phyloP scores from a whole-genome alignment of 2,888 invertebrate genomes.

The Neoitamus cyanurus region DNA sequence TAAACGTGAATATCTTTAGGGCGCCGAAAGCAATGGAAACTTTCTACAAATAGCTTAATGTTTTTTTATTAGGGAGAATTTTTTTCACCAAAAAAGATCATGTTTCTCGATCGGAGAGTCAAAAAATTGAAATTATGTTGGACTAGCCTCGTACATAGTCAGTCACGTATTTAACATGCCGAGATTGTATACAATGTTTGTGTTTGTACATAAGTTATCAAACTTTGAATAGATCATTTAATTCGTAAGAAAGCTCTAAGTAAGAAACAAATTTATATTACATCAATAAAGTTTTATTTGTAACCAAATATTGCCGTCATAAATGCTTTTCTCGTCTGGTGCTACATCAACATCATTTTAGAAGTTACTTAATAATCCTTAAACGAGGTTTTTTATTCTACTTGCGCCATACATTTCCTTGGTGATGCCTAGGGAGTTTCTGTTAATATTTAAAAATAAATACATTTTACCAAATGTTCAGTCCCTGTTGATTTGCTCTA shows the following conservation, averaged over 20 bases:
- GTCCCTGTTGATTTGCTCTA: not conserved
- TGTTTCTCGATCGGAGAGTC: not conserved
- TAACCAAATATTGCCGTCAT: not conserved
- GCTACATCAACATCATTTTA: not conserved
- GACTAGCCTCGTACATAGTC: not conserved
- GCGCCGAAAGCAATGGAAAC: conserved; percentile 3
- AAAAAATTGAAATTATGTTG: not conserved
- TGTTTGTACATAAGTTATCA: conserved; percentile 27
- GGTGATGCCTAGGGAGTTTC: not conserved
- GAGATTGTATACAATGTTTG: not conserved
- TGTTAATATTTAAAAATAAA: not conserved
- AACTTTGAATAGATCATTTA: not conserved
- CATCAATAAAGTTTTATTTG: conserved; percentile 28
- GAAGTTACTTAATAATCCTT: not conserved
- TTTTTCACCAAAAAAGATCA: not conserved
- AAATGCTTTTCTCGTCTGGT: not conserved
- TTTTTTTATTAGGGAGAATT: not conserved
- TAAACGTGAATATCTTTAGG: not conserved
- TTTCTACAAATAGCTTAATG: conserved; percentile 11
- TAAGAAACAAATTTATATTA: conserved; percentile 11
- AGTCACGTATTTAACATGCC: not conserved
- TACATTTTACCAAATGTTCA: not conserved
- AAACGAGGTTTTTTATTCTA: no score
- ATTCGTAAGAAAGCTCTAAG: not conserved
- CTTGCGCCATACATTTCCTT: no score